A percentile compares a stretch with the other conserved stretches of the same genome.
Evolutionary conservation across 2,888 invertebrate species (phyloP).

Genomic region (Hofmannophila pseudospretella): DNA sequence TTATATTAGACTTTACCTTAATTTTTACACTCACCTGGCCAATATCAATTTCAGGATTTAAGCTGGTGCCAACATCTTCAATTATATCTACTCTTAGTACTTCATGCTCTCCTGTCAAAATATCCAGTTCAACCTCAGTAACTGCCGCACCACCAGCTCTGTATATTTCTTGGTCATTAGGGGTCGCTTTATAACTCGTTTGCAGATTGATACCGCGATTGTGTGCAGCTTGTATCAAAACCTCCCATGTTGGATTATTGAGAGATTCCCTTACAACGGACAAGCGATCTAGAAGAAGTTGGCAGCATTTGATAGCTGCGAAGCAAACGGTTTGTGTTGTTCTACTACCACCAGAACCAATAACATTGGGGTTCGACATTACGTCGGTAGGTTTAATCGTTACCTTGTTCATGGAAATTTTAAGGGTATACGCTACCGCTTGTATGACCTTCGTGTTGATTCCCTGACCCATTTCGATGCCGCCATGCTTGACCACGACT

Average conservation of each 20-base stretch:
- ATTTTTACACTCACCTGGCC: constrained; percentile 78
- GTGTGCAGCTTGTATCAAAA: constrained; percentile 68
- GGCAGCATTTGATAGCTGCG: constrained; percentile 65
- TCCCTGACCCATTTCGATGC: constrained; percentile 83
- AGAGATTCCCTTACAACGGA: constrained; percentile 55
- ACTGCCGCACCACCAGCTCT: constrained; percentile 76
- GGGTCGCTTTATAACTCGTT: constrained; percentile 39
- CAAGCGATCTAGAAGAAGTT: constrained; percentile 66
- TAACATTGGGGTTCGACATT: constrained; percentile 80
- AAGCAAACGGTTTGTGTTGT: constrained; percentile 41
- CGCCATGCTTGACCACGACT: constrained; percentile 79
- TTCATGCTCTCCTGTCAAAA: constrained; percentile 84
- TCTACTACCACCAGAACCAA: constrained; percentile 81
- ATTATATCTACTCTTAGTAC: constrained; percentile 80
- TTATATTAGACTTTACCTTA: no score
- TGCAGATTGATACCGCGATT: constrained; percentile 49
- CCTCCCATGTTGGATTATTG: constrained; percentile 68
- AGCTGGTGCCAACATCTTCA: constrained; percentile 82
- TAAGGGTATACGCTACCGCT: constrained; percentile 81
- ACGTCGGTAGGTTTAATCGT: constrained; percentile 81
- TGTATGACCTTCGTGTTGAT: constrained; percentile 84
- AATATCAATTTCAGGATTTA: constrained; percentile 82
- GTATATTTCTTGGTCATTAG: constrained; percentile 38
- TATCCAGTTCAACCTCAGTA: constrained; percentile 84
- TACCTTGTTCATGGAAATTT: constrained; percentile 77